phyloP scores from a whole-genome alignment of 2,888 invertebrate species.

The Plebejus argus region DNA sequence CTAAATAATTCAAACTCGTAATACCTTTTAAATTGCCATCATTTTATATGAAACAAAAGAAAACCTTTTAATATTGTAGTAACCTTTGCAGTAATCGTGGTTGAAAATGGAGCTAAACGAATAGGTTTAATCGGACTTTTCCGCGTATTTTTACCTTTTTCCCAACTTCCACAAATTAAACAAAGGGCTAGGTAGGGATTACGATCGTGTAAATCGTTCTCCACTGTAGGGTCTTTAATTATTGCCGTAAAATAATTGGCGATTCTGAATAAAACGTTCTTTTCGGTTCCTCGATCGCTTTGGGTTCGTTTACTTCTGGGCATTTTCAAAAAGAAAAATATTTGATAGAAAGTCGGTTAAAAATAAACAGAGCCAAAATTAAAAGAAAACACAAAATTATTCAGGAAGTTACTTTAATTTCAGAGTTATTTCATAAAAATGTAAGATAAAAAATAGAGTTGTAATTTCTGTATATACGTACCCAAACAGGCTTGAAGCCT shows the following conservation, averaged over 20 bases:
- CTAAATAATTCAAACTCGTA: no score
- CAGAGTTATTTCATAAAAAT: no score
- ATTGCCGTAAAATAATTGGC: slow-evolving; percentile 42
- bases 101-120: slow-evolving; percentile 3
- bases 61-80: background rate
- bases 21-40: background rate
- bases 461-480: no score
- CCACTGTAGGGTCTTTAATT: slow-evolving; percentile 42
- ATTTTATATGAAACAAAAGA: background rate
- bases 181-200: slow-evolving; percentile 38
- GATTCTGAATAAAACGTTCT: slow-evolving; percentile 33
- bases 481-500: no score
- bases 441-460: no score
- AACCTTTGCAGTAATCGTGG: background rate
- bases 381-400: background rate
- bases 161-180: slow-evolving; percentile 36
- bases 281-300: background rate
- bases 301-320: background rate
- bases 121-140: slow-evolving; percentile 36
- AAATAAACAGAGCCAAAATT: background rate
- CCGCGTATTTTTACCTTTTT: slow-evolving; percentile 36
- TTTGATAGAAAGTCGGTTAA: no score
- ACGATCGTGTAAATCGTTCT: slow-evolving; percentile 48
- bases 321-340: background rate
- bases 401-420: no score